Base-by-base conservation (phyloP, 2,113 vertebrate genomes). In the Grammomys dolichurus region DNA sequence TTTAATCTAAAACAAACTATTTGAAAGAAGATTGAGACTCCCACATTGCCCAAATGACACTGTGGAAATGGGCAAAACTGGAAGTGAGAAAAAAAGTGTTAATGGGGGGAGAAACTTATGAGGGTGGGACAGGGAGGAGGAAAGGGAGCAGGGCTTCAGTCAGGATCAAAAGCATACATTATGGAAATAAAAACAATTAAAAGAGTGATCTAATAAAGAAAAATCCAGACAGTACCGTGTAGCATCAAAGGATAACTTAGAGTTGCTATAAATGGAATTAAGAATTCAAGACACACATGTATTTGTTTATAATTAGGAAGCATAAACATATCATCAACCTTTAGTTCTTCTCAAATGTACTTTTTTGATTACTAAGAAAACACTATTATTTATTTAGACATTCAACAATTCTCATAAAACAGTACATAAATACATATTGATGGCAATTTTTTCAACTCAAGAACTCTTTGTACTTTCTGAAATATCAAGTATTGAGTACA, bases 211-310 rank as follows among this genome's bases (percentile, higher is more conserved):
- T 69, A 33, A 16, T 36, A 16, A 69, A 36, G 13, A 69, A 69
- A 69, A 69, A 76, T 78, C 43, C 89, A 91, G 46, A 87, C 3
- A 93, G n/a, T 81, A 73, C 4, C 91, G 26, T 89, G 2, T 3
- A 82, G 33, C 0, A 51, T 54, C 28, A 17, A 73, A 87, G 84
- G 0, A 51, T 40, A 87, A 46, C 13, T 91, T 88, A 16, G 0
- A 46, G 20, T 93, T 96, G 14, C 90, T 67, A 76, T 67, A 85
- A 73, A 70, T 70, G 9, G 17, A 94, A 88, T 40, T 69, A 69
- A 33, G n/a, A 58, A 51, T 63, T 94, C 1, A 46, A 70, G 77
- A 36, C 78, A 0, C 78, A 0, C 11, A 28, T 43, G 1, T 63
- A 58, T 85, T 40, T 2, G 69, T 92, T 36, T 48, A 70, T 93